phyloP scores from a whole-genome alignment of 1,140 invertebrate genomes.

The Charaxes varanes region DNA sequence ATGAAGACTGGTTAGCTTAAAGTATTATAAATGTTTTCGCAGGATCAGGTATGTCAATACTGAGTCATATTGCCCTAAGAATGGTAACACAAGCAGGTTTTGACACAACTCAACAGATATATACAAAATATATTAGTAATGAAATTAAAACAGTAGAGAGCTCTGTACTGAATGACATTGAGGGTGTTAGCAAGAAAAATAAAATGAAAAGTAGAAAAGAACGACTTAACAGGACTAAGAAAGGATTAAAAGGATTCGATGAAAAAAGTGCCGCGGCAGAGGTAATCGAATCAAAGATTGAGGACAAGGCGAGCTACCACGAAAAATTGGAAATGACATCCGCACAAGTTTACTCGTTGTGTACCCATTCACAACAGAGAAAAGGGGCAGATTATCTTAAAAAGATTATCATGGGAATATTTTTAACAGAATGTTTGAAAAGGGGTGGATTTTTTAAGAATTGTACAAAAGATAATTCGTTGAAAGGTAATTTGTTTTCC shows the following conservation, averaged over 20 bases:
- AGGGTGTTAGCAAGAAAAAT: constrained; percentile 45
- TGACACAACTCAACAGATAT: constrained; percentile 70
- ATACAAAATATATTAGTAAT: constrained; percentile 56
- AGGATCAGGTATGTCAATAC: constrained; percentile 87
- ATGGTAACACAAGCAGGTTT: constrained; percentile 81
- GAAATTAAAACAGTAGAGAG: constrained; percentile 50
- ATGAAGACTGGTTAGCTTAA: too few species aligned
- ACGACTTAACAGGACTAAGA: constrained; percentile 51
- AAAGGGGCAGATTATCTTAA: constrained; percentile 83
- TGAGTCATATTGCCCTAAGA: constrained; percentile 84
- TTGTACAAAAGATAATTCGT: constrained; percentile 29
- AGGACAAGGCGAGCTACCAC: constrained; percentile 37
- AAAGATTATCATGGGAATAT: constrained; percentile 84
- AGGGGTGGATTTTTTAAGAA: constrained; percentile 76
- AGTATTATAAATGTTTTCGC: too few species aligned
- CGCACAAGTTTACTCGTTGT: constrained; percentile 78
- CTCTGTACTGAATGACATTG: constrained; percentile 45
- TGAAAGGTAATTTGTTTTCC: constrained; percentile 36
- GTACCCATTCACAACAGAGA: constrained; percentile 79
- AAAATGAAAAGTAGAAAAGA: constrained; percentile 65
- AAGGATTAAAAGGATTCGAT: constrained; percentile 35
- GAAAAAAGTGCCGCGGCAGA: constrained; percentile 36
- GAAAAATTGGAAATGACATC: constrained; percentile 51
- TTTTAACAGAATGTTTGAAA: constrained; percentile 83
- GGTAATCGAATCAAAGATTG: constrained; percentile 26